These are phyloP conservation scores for Tetrapedia diversipes DNA, from an alignment of 2,888 invertebrate genomes.

Conservation along the genomic window DNA sequence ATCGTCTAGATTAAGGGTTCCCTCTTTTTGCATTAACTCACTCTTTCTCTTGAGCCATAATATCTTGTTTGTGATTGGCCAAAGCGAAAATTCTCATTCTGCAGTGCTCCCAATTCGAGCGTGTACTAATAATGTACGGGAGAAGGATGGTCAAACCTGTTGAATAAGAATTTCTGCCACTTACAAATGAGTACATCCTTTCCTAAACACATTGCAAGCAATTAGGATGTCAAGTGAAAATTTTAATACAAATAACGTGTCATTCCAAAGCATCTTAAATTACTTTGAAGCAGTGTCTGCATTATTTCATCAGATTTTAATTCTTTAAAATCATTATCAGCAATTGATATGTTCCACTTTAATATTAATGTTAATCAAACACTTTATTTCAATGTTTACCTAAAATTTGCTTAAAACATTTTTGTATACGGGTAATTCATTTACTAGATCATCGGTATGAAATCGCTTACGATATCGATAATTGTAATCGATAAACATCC, in stretches of 20 bases:
- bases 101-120: conserved; percentile 90
- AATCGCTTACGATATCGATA: not conserved
- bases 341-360: too few relatives aligned
- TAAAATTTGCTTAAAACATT: not conserved
- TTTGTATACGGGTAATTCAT: not conserved
- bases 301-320: too few relatives aligned
- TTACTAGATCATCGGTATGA: not conserved
- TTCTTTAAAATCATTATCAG: too few relatives aligned
- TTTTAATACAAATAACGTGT: too few relatives aligned
- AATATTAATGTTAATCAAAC: too few relatives aligned
- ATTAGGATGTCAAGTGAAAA: conserved; percentile 13
- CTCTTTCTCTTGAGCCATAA: conserved; percentile 94
- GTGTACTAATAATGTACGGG: conserved; percentile 92
- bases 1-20: not conserved
- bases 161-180: conserved; percentile 57
- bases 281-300: too few relatives aligned
- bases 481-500: conserved; percentile 6
- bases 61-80: conserved; percentile 90
- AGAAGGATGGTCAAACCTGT: conserved; percentile 90
- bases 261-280: too few relatives aligned
- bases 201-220: not conserved
- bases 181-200: conserved; percentile 57
- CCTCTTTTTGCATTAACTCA: conserved; percentile 82
- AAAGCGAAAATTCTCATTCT: conserved; percentile 93
- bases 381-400: not conserved